Base-by-base conservation (phyloP, 2,888 invertebrate species). In the Tryphoninae sp. region DNA sequence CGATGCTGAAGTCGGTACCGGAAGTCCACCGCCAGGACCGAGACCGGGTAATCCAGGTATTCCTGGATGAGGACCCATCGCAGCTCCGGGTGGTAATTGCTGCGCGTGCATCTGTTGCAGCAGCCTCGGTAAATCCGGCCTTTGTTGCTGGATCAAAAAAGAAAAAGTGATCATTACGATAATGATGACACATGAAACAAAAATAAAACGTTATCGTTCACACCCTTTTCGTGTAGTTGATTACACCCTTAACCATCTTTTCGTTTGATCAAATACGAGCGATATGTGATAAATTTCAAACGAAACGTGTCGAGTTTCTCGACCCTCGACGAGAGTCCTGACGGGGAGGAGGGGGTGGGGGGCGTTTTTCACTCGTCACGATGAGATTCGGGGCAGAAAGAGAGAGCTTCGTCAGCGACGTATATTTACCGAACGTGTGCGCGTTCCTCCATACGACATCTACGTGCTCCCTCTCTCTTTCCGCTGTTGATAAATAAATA, bases 101-200 rank as follows among this genome's bases (percentile, higher is more conserved):
- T 97, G 97, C 49, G 97, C 97, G 92, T 98, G 98, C 97, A 98
- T 97, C 93, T 98, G 98, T 93, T 98, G 98, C 92, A 97, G 93
- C 84, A 96, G 92, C 92, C 96, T 94, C 45, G 96, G 96, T 87
- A 97, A 93, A 92, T 97, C 96, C 79, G 96, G 96, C 92, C 96
- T 94, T 93, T 96, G 97, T 95, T 96, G 96, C 96, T 97, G 94
- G 80, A 94, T 94, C 33, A 6, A 33, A 33, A 33, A 33, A 33
- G 33, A 33, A 33, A 33, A 33, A 1, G 33, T 6, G 33, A 33
- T 6, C 33, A 7, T 49, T 49, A 2, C 49, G 49, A 49, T 13
- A 33, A 33, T 7, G 7, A 33, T 33, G 4, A 33, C 0, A 13
- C n/a, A 13, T 11, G 51, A 51, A 51, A 51, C n/a, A 6, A 51